Evolutionary conservation across 1,140 invertebrate species (phyloP), one percentile per base, ranked within the genome.

Genomic region (Solenopsis fugax): DNA sequence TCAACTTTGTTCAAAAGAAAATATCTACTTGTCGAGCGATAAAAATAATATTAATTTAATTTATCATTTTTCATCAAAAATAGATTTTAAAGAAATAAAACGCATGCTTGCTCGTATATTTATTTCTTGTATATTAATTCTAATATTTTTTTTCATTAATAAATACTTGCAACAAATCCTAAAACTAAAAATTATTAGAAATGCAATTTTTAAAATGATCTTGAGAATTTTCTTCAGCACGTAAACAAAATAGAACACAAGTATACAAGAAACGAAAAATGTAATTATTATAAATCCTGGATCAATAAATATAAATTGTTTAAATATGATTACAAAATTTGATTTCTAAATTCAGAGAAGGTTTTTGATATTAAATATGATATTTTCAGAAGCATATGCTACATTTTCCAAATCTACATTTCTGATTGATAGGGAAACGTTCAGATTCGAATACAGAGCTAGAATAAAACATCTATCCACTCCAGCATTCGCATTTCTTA

Each of bases 11-110:
- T 45, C 34, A 82, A 58, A n/a, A 82, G 41, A 71, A 62, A 12
- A 73, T 21, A 41, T 34, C 2, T 7, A 21, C 18, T 73, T 18
- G 1, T 21, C 13, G 9, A 84, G 29, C 6, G 9, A 69, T 54
- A 62, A 24, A 9, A 62, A 84, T 58, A 48, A 76, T 56, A 37
- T 56, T 37, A 24, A 41, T 24, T 67, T 54, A 34, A 5, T 69
- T 54, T 37, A 69, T 37, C 13, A 24, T 77, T 64, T 85, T 76
- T 45, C n/a, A 48, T 60, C 7, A 60, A 62, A 29, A 10, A 12
- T 73, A 73, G 34, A 41, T 54, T 52, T 67, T 37, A 3, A 10
- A 80, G 3, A 69, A 21, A 13, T 24, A 16, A 7, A 60, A 48
- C 5, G 16, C 6, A 37, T 34, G 3, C 4, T 34, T 64, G n/a